These are phyloP conservation scores for Silurus asotus DNA, from an alignment of 2,113 vertebrate species.

Conservation along the genomic window DNA sequence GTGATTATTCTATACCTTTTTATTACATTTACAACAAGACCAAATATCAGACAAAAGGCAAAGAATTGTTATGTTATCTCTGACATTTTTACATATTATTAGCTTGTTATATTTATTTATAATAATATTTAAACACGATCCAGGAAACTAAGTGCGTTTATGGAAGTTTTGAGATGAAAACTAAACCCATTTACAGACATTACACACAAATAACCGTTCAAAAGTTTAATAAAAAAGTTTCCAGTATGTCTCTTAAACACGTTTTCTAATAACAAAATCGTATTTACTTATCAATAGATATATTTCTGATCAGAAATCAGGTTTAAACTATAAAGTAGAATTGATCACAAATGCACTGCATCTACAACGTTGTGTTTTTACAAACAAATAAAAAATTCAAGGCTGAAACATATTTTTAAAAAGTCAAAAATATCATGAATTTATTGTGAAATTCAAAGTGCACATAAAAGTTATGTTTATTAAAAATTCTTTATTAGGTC, in stretches of 20 bases:
- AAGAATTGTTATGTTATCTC: background rate
- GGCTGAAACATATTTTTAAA: background rate
- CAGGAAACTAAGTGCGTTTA: background rate
- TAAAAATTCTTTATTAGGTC: background rate
- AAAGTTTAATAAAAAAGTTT: background rate
- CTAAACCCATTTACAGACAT: background rate
- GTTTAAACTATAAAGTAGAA: background rate
- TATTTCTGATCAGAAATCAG: background rate
- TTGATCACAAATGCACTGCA: background rate
- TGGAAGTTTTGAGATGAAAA: background rate
- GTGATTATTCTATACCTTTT: no score
- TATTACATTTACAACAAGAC: background rate
- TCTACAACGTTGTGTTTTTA: background rate
- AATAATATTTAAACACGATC: background rate
- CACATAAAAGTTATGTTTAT: background rate
- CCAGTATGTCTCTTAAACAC: background rate
- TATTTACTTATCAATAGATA: background rate
- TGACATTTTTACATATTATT: background rate
- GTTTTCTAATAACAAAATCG: no score
- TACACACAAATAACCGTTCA: no score
- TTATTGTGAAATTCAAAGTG: background rate
- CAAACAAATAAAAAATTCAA: background rate
- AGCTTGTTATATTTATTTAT: background rate
- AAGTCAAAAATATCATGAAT: no score
- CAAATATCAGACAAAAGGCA: background rate